phyloP scores from a whole-genome alignment of 2,797 vertebrate genomes.

The Scolopax bukidnonensis region DNA sequence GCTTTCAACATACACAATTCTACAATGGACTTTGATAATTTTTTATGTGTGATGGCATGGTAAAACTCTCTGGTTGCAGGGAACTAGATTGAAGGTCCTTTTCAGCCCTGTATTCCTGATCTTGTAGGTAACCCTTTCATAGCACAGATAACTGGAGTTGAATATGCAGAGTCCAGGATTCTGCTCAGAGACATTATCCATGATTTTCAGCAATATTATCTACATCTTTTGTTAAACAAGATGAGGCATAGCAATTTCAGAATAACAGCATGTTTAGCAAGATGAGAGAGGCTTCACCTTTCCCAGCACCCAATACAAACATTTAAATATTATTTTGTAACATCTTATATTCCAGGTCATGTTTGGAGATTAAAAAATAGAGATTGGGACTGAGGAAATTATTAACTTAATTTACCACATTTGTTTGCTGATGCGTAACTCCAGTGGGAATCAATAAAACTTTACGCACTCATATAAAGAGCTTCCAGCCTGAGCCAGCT shows the following conservation, averaged over 20 bases:
- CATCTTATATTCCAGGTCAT: constrained; percentile 7
- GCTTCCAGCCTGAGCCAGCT: background rate
- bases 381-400: constrained; percentile 44
- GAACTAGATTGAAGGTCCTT: background rate
- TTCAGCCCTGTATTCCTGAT: background rate
- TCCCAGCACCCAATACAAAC: background rate
- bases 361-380: constrained; percentile 36
- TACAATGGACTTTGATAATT: background rate
- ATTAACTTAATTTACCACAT: constrained; percentile 65
- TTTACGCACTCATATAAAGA: background rate
- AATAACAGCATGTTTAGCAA: background rate
- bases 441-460: constrained; percentile 50
- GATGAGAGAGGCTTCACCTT: background rate
- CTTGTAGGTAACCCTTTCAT: background rate
- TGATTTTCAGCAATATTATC: background rate
- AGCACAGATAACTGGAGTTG: background rate
- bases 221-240: background rate
- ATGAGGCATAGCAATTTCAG: background rate
- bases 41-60: background rate
- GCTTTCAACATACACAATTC: background rate
- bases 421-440: constrained; percentile 27
- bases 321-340: constrained; percentile 63
- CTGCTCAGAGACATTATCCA: background rate
- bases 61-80: background rate
- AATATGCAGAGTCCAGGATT: background rate